Percentiles rank a stretch among this genome's conserved stretches.
phyloP scores from a whole-genome alignment of 2,888 invertebrate genomes.

The Hedychridium roseum region DNA sequence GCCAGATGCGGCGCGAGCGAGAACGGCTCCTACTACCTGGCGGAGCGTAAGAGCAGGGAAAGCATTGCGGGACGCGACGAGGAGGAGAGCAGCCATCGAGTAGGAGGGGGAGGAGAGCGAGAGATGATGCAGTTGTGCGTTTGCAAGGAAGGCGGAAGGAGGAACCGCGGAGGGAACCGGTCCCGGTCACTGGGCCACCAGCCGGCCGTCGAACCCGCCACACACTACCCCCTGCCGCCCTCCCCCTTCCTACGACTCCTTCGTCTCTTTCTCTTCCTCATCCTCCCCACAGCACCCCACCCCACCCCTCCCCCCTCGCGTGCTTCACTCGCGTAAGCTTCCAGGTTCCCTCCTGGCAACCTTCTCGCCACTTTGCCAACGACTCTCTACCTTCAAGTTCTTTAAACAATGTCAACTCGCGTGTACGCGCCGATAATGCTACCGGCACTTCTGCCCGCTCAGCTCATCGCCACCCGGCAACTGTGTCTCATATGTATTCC shows the following conservation, averaged over 20 bases:
- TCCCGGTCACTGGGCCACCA: conserved; percentile 65
- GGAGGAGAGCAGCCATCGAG: conserved; percentile 19
- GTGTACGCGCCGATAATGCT: conserved; percentile 26
- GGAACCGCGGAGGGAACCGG: conserved; percentile 64
- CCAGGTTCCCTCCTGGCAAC: conserved; percentile 36
- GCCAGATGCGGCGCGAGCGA: too few relatives aligned
- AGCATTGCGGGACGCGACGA: too few relatives aligned
- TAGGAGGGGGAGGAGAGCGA: conserved; percentile 21
- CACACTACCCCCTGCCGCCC: conserved; percentile 54
- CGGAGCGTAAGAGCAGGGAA: conserved; percentile 25
- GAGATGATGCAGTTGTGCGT: conserved; percentile 63
- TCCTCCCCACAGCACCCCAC: conserved; percentile 18
- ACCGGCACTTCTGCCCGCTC: too few relatives aligned
- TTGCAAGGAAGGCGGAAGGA: conserved; percentile 64
- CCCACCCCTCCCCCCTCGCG: conserved; percentile 18
- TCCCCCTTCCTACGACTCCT: conserved; percentile 30
- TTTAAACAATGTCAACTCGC: conserved; percentile 50
- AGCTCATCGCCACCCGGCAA: too few relatives aligned
- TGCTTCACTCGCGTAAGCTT: conserved; percentile 20
- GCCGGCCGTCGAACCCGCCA: conserved; percentile 63
- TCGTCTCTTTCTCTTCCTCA: conserved; percentile 30
- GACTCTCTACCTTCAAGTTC: conserved; percentile 43
- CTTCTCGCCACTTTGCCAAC: conserved; percentile 38
- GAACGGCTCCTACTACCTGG: too few relatives aligned
- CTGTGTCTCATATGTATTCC: too few relatives aligned